Evolutionary conservation across 2,888 invertebrate genomes (phyloP), one percentile per base, ranked within the genome.

Genomic region (Pherbina coryleti): DNA sequence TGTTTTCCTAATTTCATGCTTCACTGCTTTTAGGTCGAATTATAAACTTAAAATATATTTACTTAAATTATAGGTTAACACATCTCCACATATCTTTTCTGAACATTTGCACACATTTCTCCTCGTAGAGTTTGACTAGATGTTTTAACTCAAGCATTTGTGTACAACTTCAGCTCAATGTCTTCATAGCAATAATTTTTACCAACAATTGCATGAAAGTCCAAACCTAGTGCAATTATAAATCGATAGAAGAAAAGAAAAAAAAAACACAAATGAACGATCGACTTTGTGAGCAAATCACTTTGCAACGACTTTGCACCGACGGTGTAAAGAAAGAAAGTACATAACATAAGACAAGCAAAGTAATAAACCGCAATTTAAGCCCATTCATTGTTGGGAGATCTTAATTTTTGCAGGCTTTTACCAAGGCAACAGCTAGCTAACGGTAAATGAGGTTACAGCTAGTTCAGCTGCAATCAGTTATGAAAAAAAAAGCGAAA

Each of bases 211-310:
- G 64, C 64, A 66, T n/a, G 34, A 66, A 66, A 34, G 69, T 25
- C 28, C 14, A 64, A 64, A 64, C 66, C 66, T 57, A 75, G 67
- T 77, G 77, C 78, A 79, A 79, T 79, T 81, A 79, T 79, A 75
- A 66, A 79, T 77, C 75, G 70, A 81, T 81, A 81, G 79, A 78
- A 74, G 78, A 79, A 57, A 75, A 31, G 3, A 31, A 31, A 3
- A 44, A 44, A 44, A 37, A 31, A 37, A 37, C 5, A 1, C 3
- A 7, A 79, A 79, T 75, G 75, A 72, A 75, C 66, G 34, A 75
- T 76, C 60, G 57, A 60, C 64, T 76, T 71, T 28, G n/a, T 51
- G 53, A n/a, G 22, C 57, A 44, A 60, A 19, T 34, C 60, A 44
- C 34, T 72, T 22, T n/a, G 28, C 55, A 57, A 72, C 34, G 34